Conservation (phyloP, 2,888 invertebrate species). For the Neoitamus cyanurus region DNA sequence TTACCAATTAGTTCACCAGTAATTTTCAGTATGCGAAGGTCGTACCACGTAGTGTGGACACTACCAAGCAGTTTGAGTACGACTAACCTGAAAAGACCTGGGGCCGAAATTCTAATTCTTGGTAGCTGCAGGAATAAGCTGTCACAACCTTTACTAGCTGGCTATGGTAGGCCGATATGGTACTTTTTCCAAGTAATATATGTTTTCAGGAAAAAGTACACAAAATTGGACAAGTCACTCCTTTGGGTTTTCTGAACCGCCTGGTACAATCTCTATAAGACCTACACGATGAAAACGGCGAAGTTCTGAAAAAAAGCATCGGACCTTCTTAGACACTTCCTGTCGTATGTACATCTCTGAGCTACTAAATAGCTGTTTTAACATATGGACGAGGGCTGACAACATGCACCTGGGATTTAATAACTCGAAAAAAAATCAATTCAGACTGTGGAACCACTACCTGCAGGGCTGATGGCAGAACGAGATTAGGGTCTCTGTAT, state of each 20-base stretch:
- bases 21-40: conserved; percentile 16
- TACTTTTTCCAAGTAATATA: background rate
- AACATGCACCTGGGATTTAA: background rate
- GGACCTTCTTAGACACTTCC: background rate
- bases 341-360: background rate
- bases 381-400: background rate
- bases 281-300: background rate
- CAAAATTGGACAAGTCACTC: background rate
- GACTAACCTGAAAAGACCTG: conserved; percentile 18
- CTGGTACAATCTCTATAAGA: background rate
- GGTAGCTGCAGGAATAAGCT: background rate
- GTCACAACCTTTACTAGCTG: background rate
- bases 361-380: background rate
- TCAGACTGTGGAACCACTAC: background rate
- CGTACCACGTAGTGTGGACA: background rate
- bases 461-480: background rate
- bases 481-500: background rate
- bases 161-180: background rate
- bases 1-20: background rate
- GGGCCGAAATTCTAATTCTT: background rate
- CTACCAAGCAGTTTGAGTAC: background rate
- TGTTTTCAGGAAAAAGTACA: conserved; percentile 3
- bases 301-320: background rate
- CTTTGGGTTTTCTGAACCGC: background rate
- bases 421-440: background rate